Percentiles rank a stretch among this genome's conserved stretches.
These are phyloP conservation scores for Drosophila santomea DNA, from an alignment of 1,140 invertebrate genomes.

Conservation along the genomic window DNA sequence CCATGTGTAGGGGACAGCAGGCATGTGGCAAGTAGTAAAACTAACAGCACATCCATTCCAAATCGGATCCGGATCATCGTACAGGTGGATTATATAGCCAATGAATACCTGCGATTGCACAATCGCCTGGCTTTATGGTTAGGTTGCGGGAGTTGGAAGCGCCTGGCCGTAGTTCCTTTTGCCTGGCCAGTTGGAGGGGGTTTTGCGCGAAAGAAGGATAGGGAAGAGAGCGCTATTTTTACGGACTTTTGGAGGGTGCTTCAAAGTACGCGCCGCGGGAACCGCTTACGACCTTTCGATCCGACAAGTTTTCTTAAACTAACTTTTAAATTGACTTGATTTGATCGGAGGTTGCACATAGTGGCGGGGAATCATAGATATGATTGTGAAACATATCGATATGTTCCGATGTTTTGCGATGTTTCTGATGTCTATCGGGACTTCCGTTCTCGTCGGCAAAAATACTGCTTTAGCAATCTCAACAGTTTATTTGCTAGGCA, in stretches of 20 bases:
- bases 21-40: slow-evolving; percentile 22
- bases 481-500: no score
- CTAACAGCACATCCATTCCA: slow-evolving; percentile 12
- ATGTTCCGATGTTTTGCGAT: no score
- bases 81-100: slow-evolving; percentile 6
- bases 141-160: slow-evolving; percentile 4
- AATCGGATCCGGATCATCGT: slow-evolving; percentile 16
- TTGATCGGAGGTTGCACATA: background rate
- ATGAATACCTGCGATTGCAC: slow-evolving; percentile 29
- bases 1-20: slow-evolving; percentile 18
- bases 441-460: no score
- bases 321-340: background rate
- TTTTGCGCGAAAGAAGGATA: background rate
- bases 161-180: slow-evolving; percentile 5
- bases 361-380: no score
- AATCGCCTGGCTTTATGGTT: slow-evolving; percentile 35
- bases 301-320: slow-evolving; percentile 16
- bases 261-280: slow-evolving; percentile 23
- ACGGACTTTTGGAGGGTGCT: slow-evolving; percentile 13
- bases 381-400: no score
- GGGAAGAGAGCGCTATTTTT: slow-evolving; percentile 6
- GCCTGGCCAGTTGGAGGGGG: background rate
- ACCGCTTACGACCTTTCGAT: slow-evolving; percentile 11
- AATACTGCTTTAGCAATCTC: no score
- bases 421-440: no score